Evolutionary conservation across 1,140 invertebrate genomes (phyloP), one percentile per base, ranked within the genome.

Genomic region (Helicoverpa armigera): DNA sequence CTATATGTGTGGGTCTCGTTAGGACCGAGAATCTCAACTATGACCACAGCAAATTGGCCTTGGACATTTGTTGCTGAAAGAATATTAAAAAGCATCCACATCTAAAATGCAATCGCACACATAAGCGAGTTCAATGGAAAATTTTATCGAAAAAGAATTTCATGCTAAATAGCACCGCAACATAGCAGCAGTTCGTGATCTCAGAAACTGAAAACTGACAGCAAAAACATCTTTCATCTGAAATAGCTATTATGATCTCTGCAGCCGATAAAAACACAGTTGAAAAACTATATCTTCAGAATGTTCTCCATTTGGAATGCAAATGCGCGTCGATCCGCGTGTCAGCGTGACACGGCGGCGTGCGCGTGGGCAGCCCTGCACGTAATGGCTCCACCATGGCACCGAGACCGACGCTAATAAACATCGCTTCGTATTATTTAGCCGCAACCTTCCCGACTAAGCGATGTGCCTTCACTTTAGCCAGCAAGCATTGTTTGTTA

Each of bases 341-440:
- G 16, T 69, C 65, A 48, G 48, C 43, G 16, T 69, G 65, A 69
- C 48, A 50, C 16, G 35, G 43, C 43, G 69, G 69, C 69, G 50
- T 54, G 69, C 48, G 65, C 65, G 48, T 69, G 65, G 65, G 65
- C 65, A 50, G 65, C 65, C 14, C 43, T 12, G 23, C 35, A 31
- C 65, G 12, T 23, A 69, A 7, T 14, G 29, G 29, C 16, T 61
- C 2, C 60, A 31, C 23, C 18, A 10, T 13, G 60, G 23, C 60
- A 31, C n/a, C 13, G 35, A 67, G 35, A 35, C 35, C 23, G 50
- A 72, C 51, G 69, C 10, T 72, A 72, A 72, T 72, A 72, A 72
- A 72, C 69, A 72, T 72, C 51, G 51, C 16, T 51, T 18, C n/a
- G 48, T 70, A 70, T 53, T 67, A 31, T 67, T 67, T 31, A 61